Evolutionary conservation across 1,140 invertebrate species (phyloP), one percentile per base, ranked within the genome.

Genomic region (Spodoptera litura): DNA sequence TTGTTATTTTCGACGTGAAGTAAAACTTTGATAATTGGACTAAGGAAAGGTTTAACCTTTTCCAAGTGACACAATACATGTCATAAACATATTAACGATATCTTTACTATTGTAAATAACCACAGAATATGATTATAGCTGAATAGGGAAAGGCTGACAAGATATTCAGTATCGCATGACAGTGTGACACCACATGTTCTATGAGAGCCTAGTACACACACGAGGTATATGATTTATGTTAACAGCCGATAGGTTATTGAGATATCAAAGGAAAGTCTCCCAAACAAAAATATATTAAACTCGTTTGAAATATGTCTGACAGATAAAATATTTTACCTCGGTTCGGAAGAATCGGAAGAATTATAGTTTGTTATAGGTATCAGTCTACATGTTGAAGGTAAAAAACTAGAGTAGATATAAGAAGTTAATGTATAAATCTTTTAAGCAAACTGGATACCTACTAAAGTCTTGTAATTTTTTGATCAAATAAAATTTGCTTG

Each of bases 261-360:
- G 59, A 62, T 62, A 62, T 38, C 12, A 66, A 49, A 66, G 62
- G 38, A 49, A 66, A 66, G 38, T 66, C 38, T 49, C 62, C 6
- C 38, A 51, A 51, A 66, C 38, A 49, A 66, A 31, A 66, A 66
- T 66, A 49, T 44, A 66, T 25, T 11, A 49, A 66, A 66, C 15
- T 44, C 15, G 62, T 66, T 66, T 66, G 62, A 49, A 66, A 66
- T 66, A 66, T 49, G 38, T 44, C 8, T 15, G 56, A 31, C 56
- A 31, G 25, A 61, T 25, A 35, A 61, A 61, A 35, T 61, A 13
- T 61, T 61, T 61, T 6, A 61, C 27, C 20, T 20, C 20, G 20
- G 1, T 20, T 20, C 20, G 13, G n/a, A n/a, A n/a, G n/a, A 13
- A 20, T 20, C 20, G 12, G 38, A 11, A 11, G 11, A 49, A 49